phyloP scores from a whole-genome alignment of 2,888 invertebrate species.

The Scaptomyza flava region DNA sequence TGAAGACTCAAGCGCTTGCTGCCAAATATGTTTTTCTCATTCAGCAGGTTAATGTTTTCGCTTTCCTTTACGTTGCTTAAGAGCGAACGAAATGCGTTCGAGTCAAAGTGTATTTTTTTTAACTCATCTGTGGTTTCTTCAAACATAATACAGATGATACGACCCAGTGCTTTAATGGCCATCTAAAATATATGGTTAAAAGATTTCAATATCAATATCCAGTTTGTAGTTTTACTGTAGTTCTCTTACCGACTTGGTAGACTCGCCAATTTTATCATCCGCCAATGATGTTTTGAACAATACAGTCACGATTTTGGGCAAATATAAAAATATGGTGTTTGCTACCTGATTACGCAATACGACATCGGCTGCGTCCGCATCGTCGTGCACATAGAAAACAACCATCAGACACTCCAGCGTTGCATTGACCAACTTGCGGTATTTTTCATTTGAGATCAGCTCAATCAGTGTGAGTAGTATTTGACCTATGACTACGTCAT shows the following conservation, averaged over 20 bases:
- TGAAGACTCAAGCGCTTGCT: slow-evolving; percentile 54
- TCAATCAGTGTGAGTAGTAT: slow-evolving; percentile 88
- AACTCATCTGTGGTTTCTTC: slow-evolving; percentile 80
- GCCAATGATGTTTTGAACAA: slow-evolving; percentile 85
- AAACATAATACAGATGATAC: slow-evolving; percentile 80
- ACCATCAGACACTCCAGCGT: slow-evolving; percentile 87
- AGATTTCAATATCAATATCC: not conserved
- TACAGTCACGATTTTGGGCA: slow-evolving; percentile 87
- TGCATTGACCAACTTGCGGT: slow-evolving; percentile 86
- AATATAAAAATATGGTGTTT: slow-evolving; percentile 86
- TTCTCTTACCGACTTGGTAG: slow-evolving; percentile 85
- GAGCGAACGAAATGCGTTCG: slow-evolving; percentile 31
- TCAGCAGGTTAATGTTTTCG: slow-evolving; percentile 12
- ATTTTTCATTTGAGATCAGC: slow-evolving; percentile 88
- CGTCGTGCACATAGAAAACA: slow-evolving; percentile 87
- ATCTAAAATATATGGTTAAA: slow-evolving; percentile 50
- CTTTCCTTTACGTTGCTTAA: slow-evolving; percentile 2
- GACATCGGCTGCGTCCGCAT: slow-evolving; percentile 85
- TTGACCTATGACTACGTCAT: slow-evolving; percentile 87
- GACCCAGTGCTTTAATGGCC: slow-evolving; percentile 78
- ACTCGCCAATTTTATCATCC: slow-evolving; percentile 86
- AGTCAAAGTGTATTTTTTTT: slow-evolving; percentile 60
- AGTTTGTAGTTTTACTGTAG: not conserved
- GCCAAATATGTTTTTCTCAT: slow-evolving; percentile 57
- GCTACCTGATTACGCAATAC: slow-evolving; percentile 86